These are phyloP conservation scores for Leptinotarsa haldemani DNA, from an alignment of 2,888 invertebrate species.

Conservation along the genomic window DNA sequence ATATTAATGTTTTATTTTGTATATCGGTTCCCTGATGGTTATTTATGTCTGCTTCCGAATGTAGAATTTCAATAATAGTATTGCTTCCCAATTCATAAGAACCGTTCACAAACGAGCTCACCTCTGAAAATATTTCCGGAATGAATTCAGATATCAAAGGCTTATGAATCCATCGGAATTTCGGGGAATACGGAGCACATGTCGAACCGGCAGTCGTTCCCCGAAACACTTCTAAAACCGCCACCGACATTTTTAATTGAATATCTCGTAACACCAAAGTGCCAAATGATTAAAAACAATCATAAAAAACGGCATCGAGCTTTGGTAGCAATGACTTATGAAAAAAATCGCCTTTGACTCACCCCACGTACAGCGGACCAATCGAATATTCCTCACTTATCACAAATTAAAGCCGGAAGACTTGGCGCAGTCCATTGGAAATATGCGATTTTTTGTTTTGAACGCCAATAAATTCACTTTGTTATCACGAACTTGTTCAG, in stretches of 20 bases:
- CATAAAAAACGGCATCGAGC: conserved; percentile 37
- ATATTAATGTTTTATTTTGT: no score
- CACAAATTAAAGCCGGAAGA: conserved; percentile 30
- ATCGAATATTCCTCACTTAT: conserved; percentile 29
- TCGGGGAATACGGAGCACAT: conserved; percentile 13
- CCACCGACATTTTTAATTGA: conserved; percentile 38
- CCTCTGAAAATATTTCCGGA: conserved; percentile 13
- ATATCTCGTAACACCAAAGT: conserved; percentile 40
- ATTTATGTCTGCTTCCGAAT: neutral
- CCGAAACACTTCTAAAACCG: conserved; percentile 9
- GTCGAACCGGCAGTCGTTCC: conserved; percentile 16
- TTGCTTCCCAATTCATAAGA: neutral
- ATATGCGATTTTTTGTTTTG: conserved; percentile 58
- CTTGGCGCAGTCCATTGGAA: conserved; percentile 36
- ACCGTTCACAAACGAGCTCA: conserved; percentile 12
- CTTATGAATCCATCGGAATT: conserved; percentile 9
- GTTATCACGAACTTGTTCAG: conserved; percentile 51
- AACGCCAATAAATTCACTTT: conserved; percentile 57
- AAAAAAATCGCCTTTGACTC: conserved; percentile 41
- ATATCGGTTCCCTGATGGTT: no score
- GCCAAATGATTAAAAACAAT: conserved; percentile 45
- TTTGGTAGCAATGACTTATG: conserved; percentile 34
- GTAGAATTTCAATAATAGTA: neutral
- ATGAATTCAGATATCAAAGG: conserved; percentile 15
- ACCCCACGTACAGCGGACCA: conserved; percentile 29